Conservation (phyloP, 2,888 invertebrate species). For the Hymenopus coronatus region DNA sequence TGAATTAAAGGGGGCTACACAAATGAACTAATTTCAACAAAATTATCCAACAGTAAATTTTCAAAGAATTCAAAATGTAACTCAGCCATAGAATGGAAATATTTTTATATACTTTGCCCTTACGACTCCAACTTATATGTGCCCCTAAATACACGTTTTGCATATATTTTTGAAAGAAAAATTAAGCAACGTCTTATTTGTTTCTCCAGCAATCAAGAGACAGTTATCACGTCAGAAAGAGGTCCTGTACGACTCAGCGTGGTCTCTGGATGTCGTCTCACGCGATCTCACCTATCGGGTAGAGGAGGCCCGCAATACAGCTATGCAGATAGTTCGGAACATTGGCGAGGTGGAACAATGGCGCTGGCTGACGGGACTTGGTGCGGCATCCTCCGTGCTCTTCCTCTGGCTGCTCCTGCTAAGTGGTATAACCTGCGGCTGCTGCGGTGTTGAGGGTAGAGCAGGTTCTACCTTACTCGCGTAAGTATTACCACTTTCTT, state of each 20-base stretch:
- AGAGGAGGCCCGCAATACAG: conserved; percentile 45
- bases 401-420: conserved; percentile 53
- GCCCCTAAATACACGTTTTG: too few species aligned
- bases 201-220: conserved; percentile 55
- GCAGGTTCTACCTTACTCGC: conserved; percentile 45
- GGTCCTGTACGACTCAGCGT: conserved; percentile 57
- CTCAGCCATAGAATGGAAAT: too few species aligned
- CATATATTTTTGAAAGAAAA: too few species aligned
- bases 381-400: conserved; percentile 52
- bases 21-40: too few species aligned
- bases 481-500: conserved; percentile 27
- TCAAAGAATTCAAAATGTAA: too few species aligned
- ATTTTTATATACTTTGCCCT: too few species aligned
- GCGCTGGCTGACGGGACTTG: conserved; percentile 62
- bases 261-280: conserved; percentile 58
- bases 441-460: conserved; percentile 47
- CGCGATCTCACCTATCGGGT: conserved; percentile 54
- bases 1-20: too few species aligned
- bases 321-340: conserved; percentile 46
- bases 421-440: conserved; percentile 46
- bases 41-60: too few species aligned
- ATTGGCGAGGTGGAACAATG: conserved; percentile 59
- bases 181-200: background rate
- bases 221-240: conserved; percentile 57
- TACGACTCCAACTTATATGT: too few species aligned